Evolutionary conservation across 2,797 vertebrate species (phyloP), one percentile per base, ranked within the genome.

Genomic region (Macrochelys suwanniensis): DNA sequence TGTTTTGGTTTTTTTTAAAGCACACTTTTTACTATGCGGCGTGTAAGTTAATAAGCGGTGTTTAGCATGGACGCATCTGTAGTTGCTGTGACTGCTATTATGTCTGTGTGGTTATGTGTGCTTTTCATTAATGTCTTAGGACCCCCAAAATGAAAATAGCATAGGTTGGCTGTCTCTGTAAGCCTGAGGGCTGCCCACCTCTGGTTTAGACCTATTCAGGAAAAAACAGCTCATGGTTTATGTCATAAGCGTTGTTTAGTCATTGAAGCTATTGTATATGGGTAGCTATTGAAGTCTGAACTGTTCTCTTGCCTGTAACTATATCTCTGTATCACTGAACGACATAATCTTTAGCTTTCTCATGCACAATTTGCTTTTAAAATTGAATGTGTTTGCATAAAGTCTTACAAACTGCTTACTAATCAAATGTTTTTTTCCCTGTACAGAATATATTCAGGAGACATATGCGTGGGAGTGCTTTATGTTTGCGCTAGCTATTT

Each of bases 391-490:
- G 61, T 3, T 6, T 82, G 84, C 37, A 71, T 61, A 61, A 21
- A 68, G 68, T 71, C n/a, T 71, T 42, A 42, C 19, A 71, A 42
- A 71, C 68, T 42, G n/a, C 68, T 71, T 71, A 23, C n/a, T 71
- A 71, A n/a, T 71, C 68, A 42, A 71, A 71, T 42, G 21, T 16
- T 76, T 71, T 51, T 82, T 86, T 89, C 7, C 11, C 45, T 71
- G 80, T 82, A 26, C 97, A 99, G 99, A 95, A 81, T 97, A 98
- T 91, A 96, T 99, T 86, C 98, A 98, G 96, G 98, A 96, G 82
- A 97, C 92, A 91, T 99, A 98, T 96, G 97, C 99, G 50, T 99
- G 98, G 98, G 98, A 99, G 88, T 98, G 98, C 98, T 99, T 98
- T 94, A 51, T 98, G 93, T 99, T 98, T 96, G 98, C 98, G 23